These are phyloP conservation scores for Drosophila rellima DNA, from an alignment of 2,888 invertebrate genomes.

Conservation along the genomic window DNA sequence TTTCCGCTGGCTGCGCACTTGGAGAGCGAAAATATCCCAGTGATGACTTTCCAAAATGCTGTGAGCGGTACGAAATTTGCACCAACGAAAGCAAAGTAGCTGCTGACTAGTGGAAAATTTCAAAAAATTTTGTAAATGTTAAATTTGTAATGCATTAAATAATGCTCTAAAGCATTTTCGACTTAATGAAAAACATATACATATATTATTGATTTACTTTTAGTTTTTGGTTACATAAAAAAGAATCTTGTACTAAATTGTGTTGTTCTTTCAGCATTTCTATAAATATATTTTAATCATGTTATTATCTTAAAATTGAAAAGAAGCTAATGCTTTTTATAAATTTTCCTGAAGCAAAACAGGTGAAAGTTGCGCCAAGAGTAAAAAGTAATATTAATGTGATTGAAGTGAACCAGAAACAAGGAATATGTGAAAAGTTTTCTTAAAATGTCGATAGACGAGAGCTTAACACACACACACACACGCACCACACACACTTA, in stretches of 20 bases:
- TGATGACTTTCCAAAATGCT: background rate
- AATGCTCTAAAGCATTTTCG: background rate
- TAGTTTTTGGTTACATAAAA: background rate
- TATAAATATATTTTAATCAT: background rate
- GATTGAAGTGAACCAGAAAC: conserved; percentile 27
- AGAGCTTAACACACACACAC: conserved; percentile 11
- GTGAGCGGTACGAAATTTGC: background rate
- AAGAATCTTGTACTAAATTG: background rate
- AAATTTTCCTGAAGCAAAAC: background rate
- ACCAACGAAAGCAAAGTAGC: background rate
- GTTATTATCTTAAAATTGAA: background rate
- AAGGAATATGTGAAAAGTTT: conserved; percentile 51
- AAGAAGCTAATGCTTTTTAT: background rate
- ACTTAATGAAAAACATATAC: no score
- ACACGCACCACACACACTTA: conserved; percentile 4
- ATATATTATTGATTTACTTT: background rate
- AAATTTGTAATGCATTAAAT: background rate
- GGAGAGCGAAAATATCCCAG: background rate
- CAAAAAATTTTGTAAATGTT: background rate
- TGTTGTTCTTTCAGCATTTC: background rate
- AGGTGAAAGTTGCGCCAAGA: conserved; percentile 6
- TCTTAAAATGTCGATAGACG: conserved; percentile 35
- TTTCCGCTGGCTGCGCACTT: background rate
- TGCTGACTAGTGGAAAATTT: no score
- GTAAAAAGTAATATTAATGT: conserved; percentile 16